phyloP scores from a whole-genome alignment of 2,888 invertebrate genomes.

The Meiosimyza decipiens region DNA sequence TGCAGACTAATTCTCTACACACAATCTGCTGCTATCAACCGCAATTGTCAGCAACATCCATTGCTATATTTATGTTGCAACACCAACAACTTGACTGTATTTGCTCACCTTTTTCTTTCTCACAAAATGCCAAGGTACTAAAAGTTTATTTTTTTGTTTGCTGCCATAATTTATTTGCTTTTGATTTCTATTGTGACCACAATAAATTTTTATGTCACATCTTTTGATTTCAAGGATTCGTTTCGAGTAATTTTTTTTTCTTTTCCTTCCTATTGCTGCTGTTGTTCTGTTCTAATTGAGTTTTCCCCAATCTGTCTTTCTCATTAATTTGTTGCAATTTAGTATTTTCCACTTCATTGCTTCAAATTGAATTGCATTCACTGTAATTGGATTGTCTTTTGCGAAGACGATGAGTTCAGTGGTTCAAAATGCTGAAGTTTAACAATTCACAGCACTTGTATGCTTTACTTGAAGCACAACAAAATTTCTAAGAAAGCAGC shows the following conservation, averaged over 20 bases:
- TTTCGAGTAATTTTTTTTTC: slow-evolving; percentile 9
- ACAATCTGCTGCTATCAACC: background rate
- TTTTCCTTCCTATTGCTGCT: background rate
- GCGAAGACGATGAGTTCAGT: background rate
- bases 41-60: slow-evolving; percentile 9
- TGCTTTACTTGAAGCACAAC: no score
- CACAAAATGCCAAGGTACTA: no score
- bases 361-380: slow-evolving; percentile 23
- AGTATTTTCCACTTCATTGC: slow-evolving; percentile 36
- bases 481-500: no score
- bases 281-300: slow-evolving; percentile 34
- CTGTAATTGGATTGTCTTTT: slow-evolving; percentile 7
- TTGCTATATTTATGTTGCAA: slow-evolving; percentile 10
- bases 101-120: no score
- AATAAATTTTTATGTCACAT: background rate
- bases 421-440: background rate
- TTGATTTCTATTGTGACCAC: background rate
- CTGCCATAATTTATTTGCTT: no score
- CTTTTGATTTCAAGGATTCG: background rate
- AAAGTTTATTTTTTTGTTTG: no score
- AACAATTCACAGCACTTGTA: background rate
- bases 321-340: slow-evolving; percentile 34
- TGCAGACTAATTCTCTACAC: background rate
- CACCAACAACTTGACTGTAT: background rate
- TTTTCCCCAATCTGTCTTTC: slow-evolving; percentile 29